Conservation (phyloP, 1,140 invertebrate genomes). For the Lepidurus arcticus region DNA sequence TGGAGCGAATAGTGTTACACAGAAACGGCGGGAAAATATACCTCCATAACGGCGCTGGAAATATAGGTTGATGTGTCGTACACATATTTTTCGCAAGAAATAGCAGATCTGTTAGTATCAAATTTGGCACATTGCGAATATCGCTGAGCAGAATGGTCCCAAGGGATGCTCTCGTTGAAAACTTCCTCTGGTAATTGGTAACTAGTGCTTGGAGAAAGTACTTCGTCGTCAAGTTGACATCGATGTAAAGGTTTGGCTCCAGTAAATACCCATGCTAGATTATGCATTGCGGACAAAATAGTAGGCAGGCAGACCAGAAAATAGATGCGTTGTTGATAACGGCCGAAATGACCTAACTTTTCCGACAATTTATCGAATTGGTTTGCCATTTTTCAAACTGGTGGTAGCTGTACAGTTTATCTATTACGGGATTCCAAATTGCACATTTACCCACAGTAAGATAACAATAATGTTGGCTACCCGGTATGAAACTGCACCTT, state of each 20-base stretch:
- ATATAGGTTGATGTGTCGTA: not conserved
- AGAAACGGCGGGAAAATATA: not conserved
- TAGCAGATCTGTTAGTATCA: not conserved
- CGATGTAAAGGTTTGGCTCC: not conserved
- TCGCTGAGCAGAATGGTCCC: not conserved
- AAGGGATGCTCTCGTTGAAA: not conserved
- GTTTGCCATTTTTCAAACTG: not conserved
- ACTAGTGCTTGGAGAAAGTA: not conserved
- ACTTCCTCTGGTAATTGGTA: not conserved
- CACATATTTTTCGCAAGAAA: not conserved
- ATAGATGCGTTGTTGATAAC: not conserved
- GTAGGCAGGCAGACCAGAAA: not conserved
- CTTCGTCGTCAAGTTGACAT: not conserved
- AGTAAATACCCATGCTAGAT: not conserved
- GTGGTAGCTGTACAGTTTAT: too few species aligned
- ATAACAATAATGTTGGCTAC: too few species aligned
- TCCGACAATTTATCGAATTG: not conserved
- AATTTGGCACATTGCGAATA: not conserved
- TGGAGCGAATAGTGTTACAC: not conserved
- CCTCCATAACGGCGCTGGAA: not conserved
- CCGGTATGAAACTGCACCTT: too few species aligned
- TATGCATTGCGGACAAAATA: constrained; percentile 11
- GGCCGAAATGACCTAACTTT: not conserved
- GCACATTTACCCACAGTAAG: too few species aligned
- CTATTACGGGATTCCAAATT: too few species aligned